Percentiles rank a stretch among this genome's conserved stretches.
phyloP scores from a whole-genome alignment of 2,888 invertebrate species.

The Drosophila dives region DNA sequence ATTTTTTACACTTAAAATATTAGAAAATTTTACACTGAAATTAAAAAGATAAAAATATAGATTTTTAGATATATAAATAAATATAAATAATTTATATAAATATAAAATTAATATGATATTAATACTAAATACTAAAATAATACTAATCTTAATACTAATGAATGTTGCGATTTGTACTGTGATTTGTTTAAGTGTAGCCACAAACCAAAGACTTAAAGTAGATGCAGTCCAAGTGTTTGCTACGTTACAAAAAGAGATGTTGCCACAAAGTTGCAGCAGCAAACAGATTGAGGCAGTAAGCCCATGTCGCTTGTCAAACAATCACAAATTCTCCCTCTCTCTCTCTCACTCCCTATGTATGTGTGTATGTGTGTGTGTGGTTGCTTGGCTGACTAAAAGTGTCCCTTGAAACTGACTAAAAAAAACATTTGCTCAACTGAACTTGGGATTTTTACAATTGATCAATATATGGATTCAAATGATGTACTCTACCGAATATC shows the following conservation, averaged over 20 bases:
- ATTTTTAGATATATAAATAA: too few species aligned
- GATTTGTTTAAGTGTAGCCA: conserved; percentile 28
- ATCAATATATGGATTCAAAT: neutral
- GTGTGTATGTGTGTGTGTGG: neutral
- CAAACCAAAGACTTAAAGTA: conserved; percentile 38
- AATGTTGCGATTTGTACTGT: neutral
- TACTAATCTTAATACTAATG: neutral
- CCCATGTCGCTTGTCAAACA: neutral
- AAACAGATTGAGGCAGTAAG: conserved; percentile 4
- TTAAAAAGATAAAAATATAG: too few species aligned
- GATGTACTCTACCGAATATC: neutral
- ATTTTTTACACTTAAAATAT: too few species aligned
- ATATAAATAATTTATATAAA: too few species aligned
- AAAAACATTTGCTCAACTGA: neutral
- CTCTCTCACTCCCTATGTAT: too few species aligned
- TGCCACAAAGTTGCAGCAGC: conserved; percentile 5
- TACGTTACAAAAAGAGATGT: neutral
- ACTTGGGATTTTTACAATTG: neutral
- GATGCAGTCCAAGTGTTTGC: conserved; percentile 31
- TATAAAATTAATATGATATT: too few species aligned
- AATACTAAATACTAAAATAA: too few species aligned
- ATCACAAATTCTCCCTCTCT: neutral
- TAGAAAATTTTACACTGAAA: too few species aligned
- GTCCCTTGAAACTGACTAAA: too few species aligned
- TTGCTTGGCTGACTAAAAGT: conserved; percentile 4